Evolutionary conservation across 2,113 vertebrate species (phyloP), one percentile per base, ranked within the genome.

Genomic region (Microtus richardsoni): DNA sequence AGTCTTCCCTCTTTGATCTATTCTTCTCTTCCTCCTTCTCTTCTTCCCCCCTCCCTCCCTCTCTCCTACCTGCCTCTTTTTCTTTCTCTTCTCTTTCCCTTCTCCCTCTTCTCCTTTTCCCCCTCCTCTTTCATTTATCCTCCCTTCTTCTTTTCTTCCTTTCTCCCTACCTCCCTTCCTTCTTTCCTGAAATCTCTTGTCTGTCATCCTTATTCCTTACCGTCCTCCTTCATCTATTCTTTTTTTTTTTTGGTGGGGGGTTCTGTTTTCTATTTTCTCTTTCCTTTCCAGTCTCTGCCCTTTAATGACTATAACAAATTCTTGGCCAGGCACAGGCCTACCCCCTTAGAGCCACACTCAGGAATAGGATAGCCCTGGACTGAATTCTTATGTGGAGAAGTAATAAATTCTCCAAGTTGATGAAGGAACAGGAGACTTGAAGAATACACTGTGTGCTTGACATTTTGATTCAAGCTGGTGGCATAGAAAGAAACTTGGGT

Each of bases 191-290:
- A 33, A 14, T 68, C 64, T 33, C 64, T 68, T 68, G 64, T 33
- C 11, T 33, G 5, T 6, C 2, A 10, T 19, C 1, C 1, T 30
- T 62, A 26, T 3, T 39, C 36, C 16, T 21, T 13, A 19, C 1
- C 0, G 7, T 87, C 14, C 9, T 8, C 3, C 7, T 9, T 6
- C 16, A 5, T 47, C 8, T 1, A 3, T 24, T 47, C 0, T 3
- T 70, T 39, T 10, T 4, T 17, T 54, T 14, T 9, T 1, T 8
- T 1, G 13, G 3, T 7, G 0, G 54, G 58, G 19, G 19, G 28
- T 5, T 82, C 12, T 54, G 30, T 36, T 36, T 39, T 21, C 39
- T 47, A 47, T 41, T 36, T 54, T 47, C 22, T 87, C 36, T 16
- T 73, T 75, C 0, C 4, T 79, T 19, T 30, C 22, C 30, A 9